Conservation (phyloP, 2,113 vertebrate genomes). For the Platysternon megacephalum region DNA sequence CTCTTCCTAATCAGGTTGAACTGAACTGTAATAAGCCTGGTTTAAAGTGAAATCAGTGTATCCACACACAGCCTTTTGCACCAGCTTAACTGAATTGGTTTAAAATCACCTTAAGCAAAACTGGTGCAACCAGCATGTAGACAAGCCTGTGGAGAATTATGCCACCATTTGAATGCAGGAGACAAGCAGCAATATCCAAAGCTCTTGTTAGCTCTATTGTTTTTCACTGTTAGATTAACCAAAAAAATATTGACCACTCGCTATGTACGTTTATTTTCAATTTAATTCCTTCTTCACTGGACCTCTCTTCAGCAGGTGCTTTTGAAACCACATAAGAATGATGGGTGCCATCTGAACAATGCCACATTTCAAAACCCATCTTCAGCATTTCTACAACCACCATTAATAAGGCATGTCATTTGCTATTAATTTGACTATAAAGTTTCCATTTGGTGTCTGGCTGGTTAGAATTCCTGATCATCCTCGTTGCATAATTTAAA, state of each 20-base stretch:
- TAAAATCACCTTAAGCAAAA: neutral
- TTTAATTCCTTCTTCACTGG: no score
- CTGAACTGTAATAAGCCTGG: no score
- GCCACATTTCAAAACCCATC: constrained; percentile 33
- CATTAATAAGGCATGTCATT: constrained; percentile 21
- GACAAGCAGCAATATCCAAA: constrained; percentile 6
- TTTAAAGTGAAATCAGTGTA: no score
- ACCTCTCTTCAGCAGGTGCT: neutral
- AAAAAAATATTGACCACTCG: neutral
- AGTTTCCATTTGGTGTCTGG: constrained; percentile 24
- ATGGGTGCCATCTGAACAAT: constrained; percentile 46
- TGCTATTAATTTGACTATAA: constrained; percentile 40
- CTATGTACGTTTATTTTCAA: neutral
- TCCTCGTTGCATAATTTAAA: neutral
- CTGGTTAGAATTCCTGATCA: constrained; percentile 50
- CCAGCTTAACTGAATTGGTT: neutral
- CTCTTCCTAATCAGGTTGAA: neutral
- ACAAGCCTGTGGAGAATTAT: neutral
- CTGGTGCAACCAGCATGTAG: neutral
- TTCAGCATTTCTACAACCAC: constrained; percentile 36
- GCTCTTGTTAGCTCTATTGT: constrained; percentile 6
- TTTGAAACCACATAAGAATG: constrained; percentile 56
- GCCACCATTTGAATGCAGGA: constrained; percentile 6
- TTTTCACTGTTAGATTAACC: neutral
- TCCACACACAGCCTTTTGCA: no score